Conservation (phyloP, 2,113 vertebrate species). For the Pygoscelis antarcticus region DNA sequence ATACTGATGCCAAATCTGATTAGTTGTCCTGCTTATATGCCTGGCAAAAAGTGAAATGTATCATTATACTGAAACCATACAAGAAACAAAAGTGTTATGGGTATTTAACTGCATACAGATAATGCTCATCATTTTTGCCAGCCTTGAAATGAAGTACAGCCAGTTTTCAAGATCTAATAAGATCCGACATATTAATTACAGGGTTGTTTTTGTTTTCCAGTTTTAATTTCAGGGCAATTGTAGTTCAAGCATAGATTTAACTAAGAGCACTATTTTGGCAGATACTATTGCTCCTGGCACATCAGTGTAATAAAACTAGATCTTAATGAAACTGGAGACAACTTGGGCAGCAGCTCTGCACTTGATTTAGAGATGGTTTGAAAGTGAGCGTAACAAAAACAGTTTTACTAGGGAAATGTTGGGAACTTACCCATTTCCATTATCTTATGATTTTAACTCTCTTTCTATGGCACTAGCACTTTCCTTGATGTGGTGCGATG, state of each 20-base stretch:
- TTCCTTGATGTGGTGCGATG: background rate
- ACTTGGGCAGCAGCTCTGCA: background rate
- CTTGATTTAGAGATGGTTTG: background rate
- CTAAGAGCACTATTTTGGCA: background rate
- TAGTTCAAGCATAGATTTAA: conserved; percentile 32
- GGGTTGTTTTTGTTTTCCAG: conserved; percentile 31
- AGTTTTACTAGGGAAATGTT: background rate
- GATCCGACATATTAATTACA: conserved; percentile 58
- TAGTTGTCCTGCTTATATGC: background rate
- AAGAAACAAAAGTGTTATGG: background rate
- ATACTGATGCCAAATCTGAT: background rate
- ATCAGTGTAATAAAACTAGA: background rate
- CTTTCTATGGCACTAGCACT: accelerated
- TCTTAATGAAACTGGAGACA: conserved; percentile 6
- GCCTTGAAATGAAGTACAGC: background rate
- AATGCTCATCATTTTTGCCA: background rate
- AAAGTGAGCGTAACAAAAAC: background rate
- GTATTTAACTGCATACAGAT: background rate
- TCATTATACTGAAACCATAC: background rate
- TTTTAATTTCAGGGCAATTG: conserved; percentile 52
- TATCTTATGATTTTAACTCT: background rate
- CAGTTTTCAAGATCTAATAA: conserved; percentile 19
- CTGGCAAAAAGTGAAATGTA: background rate
- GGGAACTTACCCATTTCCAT: background rate
- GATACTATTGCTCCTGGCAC: background rate